Evolutionary conservation across 2,113 vertebrate genomes (phyloP), one percentile per base, ranked within the genome.

Genomic region (Megaceryle maxima): DNA sequence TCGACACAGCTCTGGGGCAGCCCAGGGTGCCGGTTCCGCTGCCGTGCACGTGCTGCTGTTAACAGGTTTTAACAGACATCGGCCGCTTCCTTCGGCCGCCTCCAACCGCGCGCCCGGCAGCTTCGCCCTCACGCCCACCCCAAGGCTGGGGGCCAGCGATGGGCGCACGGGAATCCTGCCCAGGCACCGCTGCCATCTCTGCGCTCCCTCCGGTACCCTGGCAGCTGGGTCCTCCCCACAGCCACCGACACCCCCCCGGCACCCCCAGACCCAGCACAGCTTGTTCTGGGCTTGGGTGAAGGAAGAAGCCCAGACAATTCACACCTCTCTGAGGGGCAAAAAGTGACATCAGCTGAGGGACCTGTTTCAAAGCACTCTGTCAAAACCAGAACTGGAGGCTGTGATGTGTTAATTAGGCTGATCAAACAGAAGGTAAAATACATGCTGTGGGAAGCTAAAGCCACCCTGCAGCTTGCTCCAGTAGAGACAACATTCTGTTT

Each of bases 1-100:
- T 15, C 0, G 0, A 48, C 39, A 24, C 21, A 3, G 29, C 51
- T 33, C 70, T 5, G 2, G 1, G 11, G 68, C 41, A 68, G 64
- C 35, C 51, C 57, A 26, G 51, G 57, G 20, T 24, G 43, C 66
- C 35, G n/a, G 11, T 26, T 9, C 44, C 48, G 7, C 20, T 24
- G 26, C 41, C 9, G 3, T 8, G 19, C 39, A 43, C 3, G 7
- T 4, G 1, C 33, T 1, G 4, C 29, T 26, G 13, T 46, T 16
- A 28, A 0, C 44, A 15, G 39, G 39, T 5, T 31, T 64, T 25
- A 18, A 51, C 8, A 44, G 28, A 16, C 29, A 10, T 6, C 0
- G 0, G 14, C 62, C 2, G 0, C 29, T 85, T 83, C 56, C 39
- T 37, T 48, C 29, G n/a, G 63, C 67, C 57, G 37, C 56, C 56